Evolutionary conservation across 2,113 vertebrate genomes (phyloP).

Genomic region (Menura novaehollandiae): DNA sequence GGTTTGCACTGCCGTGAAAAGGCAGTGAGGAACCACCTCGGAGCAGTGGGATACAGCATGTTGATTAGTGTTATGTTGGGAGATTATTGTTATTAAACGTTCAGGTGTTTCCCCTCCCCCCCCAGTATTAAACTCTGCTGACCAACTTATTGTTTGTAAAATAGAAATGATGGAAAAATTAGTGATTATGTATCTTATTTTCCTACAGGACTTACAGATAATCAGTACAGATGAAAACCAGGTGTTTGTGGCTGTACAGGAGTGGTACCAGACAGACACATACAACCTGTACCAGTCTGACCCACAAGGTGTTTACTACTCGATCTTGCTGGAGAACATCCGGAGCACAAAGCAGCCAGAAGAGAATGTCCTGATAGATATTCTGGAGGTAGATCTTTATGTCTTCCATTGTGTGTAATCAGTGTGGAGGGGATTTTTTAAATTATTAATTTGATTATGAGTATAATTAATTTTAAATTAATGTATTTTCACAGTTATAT

Average conservation of each 20-base stretch:
- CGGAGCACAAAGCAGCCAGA: conserved; percentile 93
- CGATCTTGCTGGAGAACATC: conserved; percentile 87
- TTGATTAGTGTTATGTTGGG: not conserved
- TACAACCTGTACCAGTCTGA: conserved; percentile 98
- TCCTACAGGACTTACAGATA: conserved; percentile 88
- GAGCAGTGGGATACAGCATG: not conserved
- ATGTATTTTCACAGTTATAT: not conserved
- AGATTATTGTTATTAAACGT: not conserved
- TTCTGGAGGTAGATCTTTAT: conserved; percentile 83
- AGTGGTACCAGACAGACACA: conserved; percentile 94
- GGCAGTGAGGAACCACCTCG: not conserved
- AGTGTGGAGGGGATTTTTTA: not conserved
- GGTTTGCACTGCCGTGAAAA: not conserved
- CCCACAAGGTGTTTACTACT: conserved; percentile 83
- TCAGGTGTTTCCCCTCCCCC: not conserved
- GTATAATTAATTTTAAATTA: not conserved
- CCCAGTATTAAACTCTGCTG: not conserved
- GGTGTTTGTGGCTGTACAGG: conserved; percentile 92
- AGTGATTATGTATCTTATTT: not conserved
- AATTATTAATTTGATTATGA: not conserved
- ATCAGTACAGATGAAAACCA: conserved; percentile 94
- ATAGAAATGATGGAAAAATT: not conserved
- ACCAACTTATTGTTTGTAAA: not conserved
- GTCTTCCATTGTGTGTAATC: not conserved
- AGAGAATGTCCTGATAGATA: conserved; percentile 88